Percentiles rank a stretch among this genome's conserved stretches.
Evolutionary conservation across 2,113 vertebrate species (phyloP).

Genomic region (Rhagologus leucostigma): DNA sequence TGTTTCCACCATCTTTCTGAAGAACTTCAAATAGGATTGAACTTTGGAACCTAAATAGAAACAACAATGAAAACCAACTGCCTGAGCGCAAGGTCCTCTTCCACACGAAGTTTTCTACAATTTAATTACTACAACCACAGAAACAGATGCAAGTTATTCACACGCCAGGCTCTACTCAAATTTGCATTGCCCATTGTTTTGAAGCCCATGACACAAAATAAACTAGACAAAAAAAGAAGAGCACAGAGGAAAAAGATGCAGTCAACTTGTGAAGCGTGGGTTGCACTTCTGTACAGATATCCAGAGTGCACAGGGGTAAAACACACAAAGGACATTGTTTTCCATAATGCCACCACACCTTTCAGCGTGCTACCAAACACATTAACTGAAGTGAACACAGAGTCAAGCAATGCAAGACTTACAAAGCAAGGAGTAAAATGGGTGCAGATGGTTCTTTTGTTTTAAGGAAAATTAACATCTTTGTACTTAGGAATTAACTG

Average conservation of each 20-base stretch:
- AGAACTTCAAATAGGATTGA: neutral
- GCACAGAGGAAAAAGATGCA: neutral
- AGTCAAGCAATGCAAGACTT: neutral
- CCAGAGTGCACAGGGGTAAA: accelerated
- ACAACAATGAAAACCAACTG: neutral
- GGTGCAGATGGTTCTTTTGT: neutral
- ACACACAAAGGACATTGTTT: neutral
- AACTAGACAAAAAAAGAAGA: neutral
- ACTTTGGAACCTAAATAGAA: neutral
- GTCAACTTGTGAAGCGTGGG: neutral
- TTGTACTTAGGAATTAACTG: neutral
- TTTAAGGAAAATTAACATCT: neutral
- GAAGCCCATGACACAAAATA: neutral
- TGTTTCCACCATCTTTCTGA: neutral
- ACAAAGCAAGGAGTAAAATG: neutral
- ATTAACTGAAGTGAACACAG: neutral
- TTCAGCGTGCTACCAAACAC: neutral
- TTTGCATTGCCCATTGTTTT: neutral
- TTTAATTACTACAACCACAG: neutral
- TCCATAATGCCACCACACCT: neutral
- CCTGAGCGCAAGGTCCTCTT: neutral
- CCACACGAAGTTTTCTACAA: neutral
- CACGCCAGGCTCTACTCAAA: neutral
- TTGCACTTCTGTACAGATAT: neutral
- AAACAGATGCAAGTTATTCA: neutral